Percentiles rank a stretch among this genome's conserved stretches.
Conservation (phyloP, 1,140 invertebrate species). For the Venturia canescens region DNA sequence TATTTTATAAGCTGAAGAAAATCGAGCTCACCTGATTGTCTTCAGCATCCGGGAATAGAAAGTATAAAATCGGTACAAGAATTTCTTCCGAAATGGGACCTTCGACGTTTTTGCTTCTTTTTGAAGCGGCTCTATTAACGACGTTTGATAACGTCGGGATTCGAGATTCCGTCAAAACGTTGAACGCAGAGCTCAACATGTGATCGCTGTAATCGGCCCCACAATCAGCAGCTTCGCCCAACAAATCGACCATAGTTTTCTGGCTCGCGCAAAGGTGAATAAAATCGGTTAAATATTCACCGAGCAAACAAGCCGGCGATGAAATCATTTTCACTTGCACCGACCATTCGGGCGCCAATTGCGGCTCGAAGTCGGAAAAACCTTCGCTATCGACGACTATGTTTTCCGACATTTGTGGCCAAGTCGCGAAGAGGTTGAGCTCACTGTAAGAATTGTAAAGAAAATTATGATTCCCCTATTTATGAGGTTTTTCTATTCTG, state of each 20-base stretch:
- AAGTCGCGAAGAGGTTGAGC: slow-evolving; percentile 89
- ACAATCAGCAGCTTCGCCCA: slow-evolving; percentile 77
- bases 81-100: slow-evolving; percentile 87
- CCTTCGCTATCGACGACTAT: slow-evolving; percentile 91
- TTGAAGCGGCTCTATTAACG: slow-evolving; percentile 72
- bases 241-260: slow-evolving; percentile 77
- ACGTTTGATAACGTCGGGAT: slow-evolving; percentile 78
- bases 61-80: slow-evolving; percentile 88
- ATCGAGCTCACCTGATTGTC: slow-evolving; percentile 76
- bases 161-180: slow-evolving; percentile 78
- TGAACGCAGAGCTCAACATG: slow-evolving; percentile 73
- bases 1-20: no score
- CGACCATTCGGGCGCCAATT: slow-evolving; percentile 89
- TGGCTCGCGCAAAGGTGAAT: slow-evolving; percentile 74
- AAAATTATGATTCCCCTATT: background rate
- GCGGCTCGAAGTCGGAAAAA: slow-evolving; percentile 92
- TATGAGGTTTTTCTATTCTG: background rate
- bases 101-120: slow-evolving; percentile 76
- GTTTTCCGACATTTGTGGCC: slow-evolving; percentile 91
- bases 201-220: slow-evolving; percentile 63
- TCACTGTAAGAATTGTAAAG: slow-evolving; percentile 77
- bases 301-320: slow-evolving; percentile 81
- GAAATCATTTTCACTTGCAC: slow-evolving; percentile 80
- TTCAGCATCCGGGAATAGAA: slow-evolving; percentile 93
- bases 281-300: slow-evolving; percentile 81